Conservation (phyloP, 2,888 invertebrate species). For the Watsonalla cultraria region DNA sequence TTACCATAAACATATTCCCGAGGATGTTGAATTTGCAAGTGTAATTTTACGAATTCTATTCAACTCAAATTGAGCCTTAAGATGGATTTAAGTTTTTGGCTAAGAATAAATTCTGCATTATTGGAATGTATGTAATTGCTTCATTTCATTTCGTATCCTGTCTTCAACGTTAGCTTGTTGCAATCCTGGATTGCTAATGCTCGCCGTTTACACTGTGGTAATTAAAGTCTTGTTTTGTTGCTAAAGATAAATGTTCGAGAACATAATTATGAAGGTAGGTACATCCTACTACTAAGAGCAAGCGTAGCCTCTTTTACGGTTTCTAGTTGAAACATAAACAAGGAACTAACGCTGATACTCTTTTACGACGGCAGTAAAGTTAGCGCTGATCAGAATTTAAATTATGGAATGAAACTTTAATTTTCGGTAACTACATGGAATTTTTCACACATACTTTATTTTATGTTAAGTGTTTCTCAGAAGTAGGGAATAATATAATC, state of each 20-base stretch:
- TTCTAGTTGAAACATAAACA: conserved; percentile 10
- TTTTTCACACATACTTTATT: conserved; percentile 1
- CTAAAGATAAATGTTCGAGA: too few relatives aligned
- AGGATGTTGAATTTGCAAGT: conserved; percentile 11
- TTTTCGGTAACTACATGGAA: conserved; percentile 1
- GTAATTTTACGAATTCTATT: too few relatives aligned
- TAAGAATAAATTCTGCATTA: too few relatives aligned
- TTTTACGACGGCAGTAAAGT: conserved; percentile 10
- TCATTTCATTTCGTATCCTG: too few relatives aligned
- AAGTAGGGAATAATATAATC: not conserved
- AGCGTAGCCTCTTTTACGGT: conserved; percentile 13
- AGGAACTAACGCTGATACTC: conserved; percentile 4
- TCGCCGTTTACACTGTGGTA: too few relatives aligned
- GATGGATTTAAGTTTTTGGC: too few relatives aligned
- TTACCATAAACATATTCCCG: conserved; percentile 20
- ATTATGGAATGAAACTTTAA: conserved; percentile 11
- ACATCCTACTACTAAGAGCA: conserved; percentile 8
- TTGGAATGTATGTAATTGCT: too few relatives aligned
- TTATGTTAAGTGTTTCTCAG: not conserved
- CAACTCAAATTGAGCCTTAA: too few relatives aligned
- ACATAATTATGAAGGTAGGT: not conserved
- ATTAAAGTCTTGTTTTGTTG: too few relatives aligned
- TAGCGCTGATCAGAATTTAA: conserved; percentile 21
- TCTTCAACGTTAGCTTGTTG: too few relatives aligned
- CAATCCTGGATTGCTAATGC: too few relatives aligned